Percentiles rank a stretch among this genome's conserved stretches.
These are phyloP conservation scores for Choloepus hoffmanni DNA, from an alignment of 2,113 vertebrate species.

Conservation along the genomic window DNA sequence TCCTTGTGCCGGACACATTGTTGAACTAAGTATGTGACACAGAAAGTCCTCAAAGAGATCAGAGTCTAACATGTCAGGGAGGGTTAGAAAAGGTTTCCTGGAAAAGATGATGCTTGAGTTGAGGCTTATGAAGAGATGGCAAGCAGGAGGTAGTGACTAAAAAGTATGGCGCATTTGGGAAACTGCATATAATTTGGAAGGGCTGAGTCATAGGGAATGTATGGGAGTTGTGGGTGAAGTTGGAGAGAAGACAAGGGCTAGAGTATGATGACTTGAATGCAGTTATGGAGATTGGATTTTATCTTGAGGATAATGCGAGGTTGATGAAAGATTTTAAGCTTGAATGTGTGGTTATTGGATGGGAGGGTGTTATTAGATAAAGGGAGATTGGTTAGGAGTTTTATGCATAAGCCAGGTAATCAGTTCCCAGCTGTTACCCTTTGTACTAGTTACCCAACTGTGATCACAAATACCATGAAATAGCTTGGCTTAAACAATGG, in stretches of 20 bases:
- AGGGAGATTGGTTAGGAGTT: neutral
- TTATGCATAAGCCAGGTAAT: neutral
- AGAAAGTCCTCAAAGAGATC: neutral
- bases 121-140: neutral
- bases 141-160: neutral
- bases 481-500: no score
- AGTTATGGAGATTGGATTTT: slow-evolving; percentile 25
- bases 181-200: neutral
- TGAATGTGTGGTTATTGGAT: neutral
- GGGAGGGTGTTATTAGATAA: neutral
- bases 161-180: neutral
- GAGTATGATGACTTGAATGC: neutral
- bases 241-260: neutral
- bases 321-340: neutral
- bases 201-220: neutral
- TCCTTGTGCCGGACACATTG: neutral
- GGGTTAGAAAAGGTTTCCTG: neutral
- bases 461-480: no score
- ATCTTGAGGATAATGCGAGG: neutral
- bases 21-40: neutral
- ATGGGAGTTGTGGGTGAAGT: neutral
- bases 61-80: neutral
- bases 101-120: neutral
- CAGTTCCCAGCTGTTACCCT: neutral
- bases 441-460: no score